Evolutionary conservation across 2,888 invertebrate species (phyloP).

Genomic region (Melieria crassipennis): DNA sequence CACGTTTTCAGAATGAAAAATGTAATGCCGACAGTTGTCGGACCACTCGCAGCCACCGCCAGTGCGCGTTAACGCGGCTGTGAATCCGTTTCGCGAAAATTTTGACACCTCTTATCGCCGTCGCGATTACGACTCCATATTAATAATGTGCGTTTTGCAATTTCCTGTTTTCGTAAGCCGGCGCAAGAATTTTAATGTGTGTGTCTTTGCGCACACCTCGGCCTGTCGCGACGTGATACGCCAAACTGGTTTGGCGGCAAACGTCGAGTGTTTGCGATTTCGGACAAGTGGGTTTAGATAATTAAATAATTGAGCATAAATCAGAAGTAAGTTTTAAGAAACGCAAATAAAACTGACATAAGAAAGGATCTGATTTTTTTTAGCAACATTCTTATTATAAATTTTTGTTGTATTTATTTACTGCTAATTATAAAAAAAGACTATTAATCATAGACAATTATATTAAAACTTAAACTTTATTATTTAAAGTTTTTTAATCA

Average conservation of each 20-base stretch:
- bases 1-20: not conserved
- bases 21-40: not conserved
- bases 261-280: too few species aligned
- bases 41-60: not conserved
- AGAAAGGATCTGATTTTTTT: too few species aligned
- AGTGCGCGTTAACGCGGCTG: not conserved
- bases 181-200: not conserved
- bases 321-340: too few species aligned
- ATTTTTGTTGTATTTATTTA: too few species aligned
- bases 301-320: too few species aligned
- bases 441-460: too few species aligned
- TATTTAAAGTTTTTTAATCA: too few species aligned
- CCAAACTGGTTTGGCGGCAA: not conserved
- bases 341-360: too few species aligned
- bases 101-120: constrained; percentile 2
- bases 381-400: too few species aligned
- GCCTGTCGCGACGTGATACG: not conserved
- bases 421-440: too few species aligned
- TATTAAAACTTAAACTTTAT: too few species aligned
- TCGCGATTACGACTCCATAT: not conserved
- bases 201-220: not conserved
- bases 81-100: not conserved
- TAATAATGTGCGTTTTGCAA: not conserved
- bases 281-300: too few species aligned
- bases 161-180: not conserved